Evolutionary conservation across 2,888 invertebrate species (phyloP), one percentile per base, ranked within the genome.

Genomic region (Sphinx pinastri): DNA sequence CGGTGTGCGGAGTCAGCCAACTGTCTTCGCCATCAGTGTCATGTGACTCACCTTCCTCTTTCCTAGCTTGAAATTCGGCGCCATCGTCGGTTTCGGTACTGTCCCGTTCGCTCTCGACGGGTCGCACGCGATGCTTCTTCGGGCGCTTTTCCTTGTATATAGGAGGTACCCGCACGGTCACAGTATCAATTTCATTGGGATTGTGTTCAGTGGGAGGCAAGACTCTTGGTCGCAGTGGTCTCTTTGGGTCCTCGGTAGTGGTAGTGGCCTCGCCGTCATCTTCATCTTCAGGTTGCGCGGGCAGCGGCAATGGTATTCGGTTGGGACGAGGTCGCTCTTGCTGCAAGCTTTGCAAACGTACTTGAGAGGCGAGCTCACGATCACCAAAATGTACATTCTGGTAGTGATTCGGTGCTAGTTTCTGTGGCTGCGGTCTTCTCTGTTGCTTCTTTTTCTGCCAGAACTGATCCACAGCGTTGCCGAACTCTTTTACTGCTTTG

Each of bases 201-300:
- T 94, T 90, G 38, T 94, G 92, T 72, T 94, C 94, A 0, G 94
- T 94, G 3, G 94, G 94, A 1, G 94, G 94, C 38, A 94, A 79
- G 7, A 94, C 90, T 31, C 91, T 89, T 6, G 94, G 94, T 16
- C 85, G 86, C 19, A 94, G 80, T 16, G 84, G 83, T 52, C 84
- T 82, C 49, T 85, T 88, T 0, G 94, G 94, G 74, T 94, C 90
- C 73, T 93, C 90, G 0, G 94, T 94, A 12, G 90, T 91, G 1
- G 94, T 94, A 0, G 94, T 94, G 8, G 80, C 77, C 76, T 94
- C 94, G 0, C 80, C 76, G 38, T 91, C 91, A 1, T 88, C 89
- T 0, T 87, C 86, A 5, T 81, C 76, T 25, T 89, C 92, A 3
- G 55, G 55, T 10, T 19, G 19, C 4, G 55, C 55, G 6, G 82